A percentile compares a stretch with the other conserved stretches of the same genome.
Conservation (phyloP, 1,140 invertebrate genomes). For the Odontomachus brunneus region DNA sequence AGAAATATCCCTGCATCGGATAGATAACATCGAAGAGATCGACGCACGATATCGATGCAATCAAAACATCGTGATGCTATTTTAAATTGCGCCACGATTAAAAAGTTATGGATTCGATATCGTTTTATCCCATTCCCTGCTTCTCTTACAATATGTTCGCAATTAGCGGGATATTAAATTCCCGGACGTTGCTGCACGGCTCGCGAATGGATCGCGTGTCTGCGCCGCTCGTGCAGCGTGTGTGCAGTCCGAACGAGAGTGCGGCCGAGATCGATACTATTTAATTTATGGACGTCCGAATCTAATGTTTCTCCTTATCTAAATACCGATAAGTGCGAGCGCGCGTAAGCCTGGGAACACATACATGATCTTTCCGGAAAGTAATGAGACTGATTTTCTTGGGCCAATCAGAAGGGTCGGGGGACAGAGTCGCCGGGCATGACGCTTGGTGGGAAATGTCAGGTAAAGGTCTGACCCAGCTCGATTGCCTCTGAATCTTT, state of each 20-base stretch:
- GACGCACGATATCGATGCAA: conserved; percentile 29
- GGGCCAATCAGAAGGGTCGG: too few relatives aligned
- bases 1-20: conserved; percentile 19
- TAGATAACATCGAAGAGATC: not conserved
- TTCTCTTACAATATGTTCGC: conserved; percentile 49
- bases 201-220: conserved; percentile 9
- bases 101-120: conserved; percentile 43
- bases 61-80: conserved; percentile 29
- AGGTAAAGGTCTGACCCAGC: too few relatives aligned
- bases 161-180: conserved; percentile 52
- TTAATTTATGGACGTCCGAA: conserved; percentile 26
- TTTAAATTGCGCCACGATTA: conserved; percentile 49
- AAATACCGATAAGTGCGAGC: not conserved
- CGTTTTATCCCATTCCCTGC: not conserved
- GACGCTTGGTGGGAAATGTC: too few relatives aligned
- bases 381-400: too few relatives aligned
- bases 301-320: not conserved
- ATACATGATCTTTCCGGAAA: too few relatives aligned
- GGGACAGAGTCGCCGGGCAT: too few relatives aligned
- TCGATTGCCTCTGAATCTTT: too few relatives aligned
- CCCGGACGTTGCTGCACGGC: not conserved
- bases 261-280: conserved; percentile 27
- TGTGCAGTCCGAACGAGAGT: not conserved
- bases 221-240: not conserved
- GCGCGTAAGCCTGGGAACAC: too few relatives aligned